These are phyloP conservation scores for Penaeus japonicus DNA, from an alignment of 1,140 invertebrate species.

Conservation along the genomic window DNA sequence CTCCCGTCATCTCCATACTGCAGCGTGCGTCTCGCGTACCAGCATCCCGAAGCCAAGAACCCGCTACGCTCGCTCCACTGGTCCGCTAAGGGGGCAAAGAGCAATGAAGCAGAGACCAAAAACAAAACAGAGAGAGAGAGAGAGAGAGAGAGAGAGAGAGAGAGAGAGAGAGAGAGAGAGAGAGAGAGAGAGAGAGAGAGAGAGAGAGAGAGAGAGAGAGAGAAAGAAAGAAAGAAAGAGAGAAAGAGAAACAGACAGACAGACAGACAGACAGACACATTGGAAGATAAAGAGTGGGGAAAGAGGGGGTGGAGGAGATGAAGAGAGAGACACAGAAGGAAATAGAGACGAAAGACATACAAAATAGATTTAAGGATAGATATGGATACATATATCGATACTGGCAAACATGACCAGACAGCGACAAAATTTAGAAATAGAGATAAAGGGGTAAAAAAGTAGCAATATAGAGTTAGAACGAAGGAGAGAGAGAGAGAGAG, in stretches of 20 bases:
- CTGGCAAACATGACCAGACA: too few species aligned
- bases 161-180: neutral
- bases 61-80: too few species aligned
- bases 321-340: neutral
- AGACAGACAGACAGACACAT: neutral
- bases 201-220: neutral
- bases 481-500: too few species aligned
- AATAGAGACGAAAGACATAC: neutral
- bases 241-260: neutral
- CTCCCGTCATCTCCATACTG: too few species aligned
- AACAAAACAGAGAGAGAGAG: neutral
- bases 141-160: neutral
- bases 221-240: neutral
- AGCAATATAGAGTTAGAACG: too few species aligned
- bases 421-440: too few species aligned
- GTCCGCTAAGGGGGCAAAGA: neutral
- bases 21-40: too few species aligned
- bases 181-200: neutral
- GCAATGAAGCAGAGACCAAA: too few species aligned
- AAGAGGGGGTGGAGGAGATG: neutral
- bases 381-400: too few species aligned
- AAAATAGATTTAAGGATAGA: too few species aligned
- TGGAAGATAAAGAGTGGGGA: neutral
- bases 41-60: too few species aligned
- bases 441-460: too few species aligned